A percentile compares a stretch with the other conserved stretches of the same genome.
phyloP scores from a whole-genome alignment of 2,888 invertebrate species.

The Dicranocentrus wangi region DNA sequence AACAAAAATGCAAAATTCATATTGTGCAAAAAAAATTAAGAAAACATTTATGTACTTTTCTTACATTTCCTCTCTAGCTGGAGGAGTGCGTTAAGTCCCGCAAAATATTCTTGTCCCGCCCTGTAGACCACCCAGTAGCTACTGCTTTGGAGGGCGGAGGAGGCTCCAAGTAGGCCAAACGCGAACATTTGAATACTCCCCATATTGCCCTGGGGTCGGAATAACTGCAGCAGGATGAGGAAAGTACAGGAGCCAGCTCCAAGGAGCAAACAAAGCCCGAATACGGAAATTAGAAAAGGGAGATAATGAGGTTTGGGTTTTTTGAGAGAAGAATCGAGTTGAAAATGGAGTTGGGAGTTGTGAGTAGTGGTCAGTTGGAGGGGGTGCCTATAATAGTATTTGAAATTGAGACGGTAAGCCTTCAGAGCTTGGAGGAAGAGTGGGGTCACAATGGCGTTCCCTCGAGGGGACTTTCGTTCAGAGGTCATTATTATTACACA shows the following conservation, averaged over 20 bases:
- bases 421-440: background rate
- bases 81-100: too few relatives aligned
- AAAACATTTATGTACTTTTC: background rate
- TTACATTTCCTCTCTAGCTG: too few relatives aligned
- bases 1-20: too few relatives aligned
- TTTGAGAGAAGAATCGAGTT: too few relatives aligned
- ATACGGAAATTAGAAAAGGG: background rate
- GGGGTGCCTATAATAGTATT: too few relatives aligned
- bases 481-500: too few relatives aligned
- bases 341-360: background rate
- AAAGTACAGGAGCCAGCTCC: constrained; percentile 15
- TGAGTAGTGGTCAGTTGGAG: background rate
- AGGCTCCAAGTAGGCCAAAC: background rate
- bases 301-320: background rate
- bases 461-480: too few relatives aligned
- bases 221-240: background rate
- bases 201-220: background rate
- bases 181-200: background rate
- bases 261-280: background rate
- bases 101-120: background rate
- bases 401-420: background rate
- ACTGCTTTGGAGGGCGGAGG: background rate
- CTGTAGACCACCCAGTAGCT: background rate
- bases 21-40: background rate
- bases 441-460: background rate